A percentile compares a stretch with the other conserved stretches of the same genome.
Conservation (phyloP, 1,140 invertebrate species). For the Akabosia matsudoensis region DNA sequence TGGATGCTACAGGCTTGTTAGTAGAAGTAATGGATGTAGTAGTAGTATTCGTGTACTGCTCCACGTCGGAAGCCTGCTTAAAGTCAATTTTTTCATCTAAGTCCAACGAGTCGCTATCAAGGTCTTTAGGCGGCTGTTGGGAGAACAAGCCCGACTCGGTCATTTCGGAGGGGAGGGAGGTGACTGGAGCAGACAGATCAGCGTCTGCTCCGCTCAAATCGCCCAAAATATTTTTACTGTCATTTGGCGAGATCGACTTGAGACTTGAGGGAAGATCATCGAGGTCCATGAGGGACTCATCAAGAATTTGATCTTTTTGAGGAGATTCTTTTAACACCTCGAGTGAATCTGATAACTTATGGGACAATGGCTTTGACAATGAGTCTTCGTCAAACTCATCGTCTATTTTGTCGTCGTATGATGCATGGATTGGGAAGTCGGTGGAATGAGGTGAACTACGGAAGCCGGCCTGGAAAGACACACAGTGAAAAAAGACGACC, state of each 20-base stretch:
- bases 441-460: not conserved
- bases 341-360: slow-evolving; percentile 40
- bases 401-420: slow-evolving; percentile 28
- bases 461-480: slow-evolving; percentile 16
- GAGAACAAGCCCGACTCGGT: slow-evolving; percentile 35
- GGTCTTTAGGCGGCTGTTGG: slow-evolving; percentile 29
- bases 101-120: slow-evolving; percentile 6
- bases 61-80: not conserved
- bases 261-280: slow-evolving; percentile 40
- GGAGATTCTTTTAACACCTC: slow-evolving; percentile 44
- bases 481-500: not conserved
- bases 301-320: slow-evolving; percentile 31
- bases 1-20: slow-evolving; percentile 33
- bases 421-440: slow-evolving; percentile 18
- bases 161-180: slow-evolving; percentile 29
- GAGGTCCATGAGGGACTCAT: slow-evolving; percentile 36
- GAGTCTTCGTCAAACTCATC: slow-evolving; percentile 44
- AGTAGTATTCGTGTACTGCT: slow-evolving; percentile 13
- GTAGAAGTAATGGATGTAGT: not conserved
- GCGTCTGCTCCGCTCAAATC: slow-evolving; percentile 32
- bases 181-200: slow-evolving; percentile 1
- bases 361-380: slow-evolving; percentile 32
- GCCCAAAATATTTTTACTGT: slow-evolving; percentile 27
- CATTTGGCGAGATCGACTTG: slow-evolving; percentile 32
- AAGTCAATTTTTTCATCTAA: slow-evolving; percentile 24